Evolutionary conservation across 2,113 vertebrate species (phyloP).

Genomic region (Mastomys natalensis): DNA sequence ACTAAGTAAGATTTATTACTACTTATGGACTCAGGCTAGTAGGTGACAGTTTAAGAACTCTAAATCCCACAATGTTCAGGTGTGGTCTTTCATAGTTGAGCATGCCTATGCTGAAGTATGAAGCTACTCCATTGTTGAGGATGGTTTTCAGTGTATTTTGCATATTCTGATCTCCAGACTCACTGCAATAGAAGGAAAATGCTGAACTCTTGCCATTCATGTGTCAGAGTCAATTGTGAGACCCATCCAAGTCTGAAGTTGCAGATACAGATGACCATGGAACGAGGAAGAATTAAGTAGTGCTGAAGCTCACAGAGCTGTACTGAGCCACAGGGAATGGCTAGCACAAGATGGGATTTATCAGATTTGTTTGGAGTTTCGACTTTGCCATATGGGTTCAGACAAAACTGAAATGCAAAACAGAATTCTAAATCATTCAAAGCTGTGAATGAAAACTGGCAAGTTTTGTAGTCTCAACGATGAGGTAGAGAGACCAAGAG

Average conservation of each 20-base stretch:
- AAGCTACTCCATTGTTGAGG: no score
- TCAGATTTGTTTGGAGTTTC: constrained; percentile 75
- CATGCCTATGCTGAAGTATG: background rate
- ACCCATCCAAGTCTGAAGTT: constrained; percentile 21
- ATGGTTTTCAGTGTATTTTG: background rate
- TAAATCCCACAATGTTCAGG: background rate
- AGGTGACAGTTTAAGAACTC: background rate
- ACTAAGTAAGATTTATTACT: background rate
- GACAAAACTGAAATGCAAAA: constrained; percentile 81
- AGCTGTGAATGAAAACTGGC: constrained; percentile 76
- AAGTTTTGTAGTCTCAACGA: constrained; percentile 65
- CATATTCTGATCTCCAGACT: background rate
- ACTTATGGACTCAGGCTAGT: background rate
- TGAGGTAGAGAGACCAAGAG: constrained; percentile 35
- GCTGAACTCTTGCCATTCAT: background rate
- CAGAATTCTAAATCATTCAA: constrained; percentile 77
- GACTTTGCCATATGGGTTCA: constrained; percentile 82
- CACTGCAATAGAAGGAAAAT: background rate
- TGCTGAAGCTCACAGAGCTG: background rate
- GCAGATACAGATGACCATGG: constrained; percentile 30
- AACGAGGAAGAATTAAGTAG: constrained; percentile 49
- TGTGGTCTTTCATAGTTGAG: background rate
- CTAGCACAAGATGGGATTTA: constrained; percentile 64
- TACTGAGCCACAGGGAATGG: constrained; percentile 53
- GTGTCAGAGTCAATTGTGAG: constrained; percentile 33